phyloP scores from a whole-genome alignment of 2,797 vertebrate genomes.

The Catamblyrhynchus diadema region DNA sequence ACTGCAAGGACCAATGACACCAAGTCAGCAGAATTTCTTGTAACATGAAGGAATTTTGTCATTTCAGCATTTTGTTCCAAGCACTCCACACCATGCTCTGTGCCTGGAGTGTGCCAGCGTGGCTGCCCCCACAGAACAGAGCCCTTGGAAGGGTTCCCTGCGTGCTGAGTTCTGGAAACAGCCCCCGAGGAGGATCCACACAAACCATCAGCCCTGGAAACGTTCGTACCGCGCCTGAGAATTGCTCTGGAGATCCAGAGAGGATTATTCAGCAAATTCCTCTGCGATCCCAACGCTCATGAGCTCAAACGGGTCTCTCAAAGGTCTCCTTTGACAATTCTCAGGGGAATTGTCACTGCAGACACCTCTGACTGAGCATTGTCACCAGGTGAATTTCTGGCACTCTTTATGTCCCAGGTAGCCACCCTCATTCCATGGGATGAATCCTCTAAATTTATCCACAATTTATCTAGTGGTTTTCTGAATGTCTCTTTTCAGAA shows the following conservation, averaged over 20 bases:
- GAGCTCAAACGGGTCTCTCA: background rate
- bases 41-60: background rate
- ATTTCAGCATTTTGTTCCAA: background rate
- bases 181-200: background rate
- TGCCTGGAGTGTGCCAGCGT: background rate
- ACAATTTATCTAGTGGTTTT: background rate
- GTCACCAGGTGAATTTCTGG: background rate
- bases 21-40: background rate
- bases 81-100: background rate
- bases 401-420: background rate
- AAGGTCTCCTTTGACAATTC: background rate
- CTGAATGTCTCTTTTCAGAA: background rate
- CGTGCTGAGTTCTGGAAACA: background rate
- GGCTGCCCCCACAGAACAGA: background rate
- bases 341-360: background rate
- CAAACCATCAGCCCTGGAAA: background rate
- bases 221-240: background rate
- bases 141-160: background rate
- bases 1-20: background rate
- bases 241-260: background rate
- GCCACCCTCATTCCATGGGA: background rate
- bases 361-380: background rate
- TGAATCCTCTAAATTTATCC: background rate
- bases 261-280: background rate
- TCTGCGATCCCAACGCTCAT: background rate